phyloP scores from a whole-genome alignment of 2,888 invertebrate species.

The Ypsolopha sequella region DNA sequence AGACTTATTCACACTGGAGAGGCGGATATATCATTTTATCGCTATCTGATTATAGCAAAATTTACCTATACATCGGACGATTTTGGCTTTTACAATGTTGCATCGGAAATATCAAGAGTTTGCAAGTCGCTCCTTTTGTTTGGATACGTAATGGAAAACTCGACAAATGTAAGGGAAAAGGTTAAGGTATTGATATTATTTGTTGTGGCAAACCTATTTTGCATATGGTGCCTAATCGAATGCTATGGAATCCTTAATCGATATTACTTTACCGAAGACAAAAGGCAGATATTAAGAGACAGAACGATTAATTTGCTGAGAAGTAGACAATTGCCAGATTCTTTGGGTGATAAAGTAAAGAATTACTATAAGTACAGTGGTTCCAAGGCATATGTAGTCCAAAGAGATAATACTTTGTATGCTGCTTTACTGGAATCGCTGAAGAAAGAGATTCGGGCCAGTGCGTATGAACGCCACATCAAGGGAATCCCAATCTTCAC shows the following conservation, averaged over 20 bases:
- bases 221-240: slow-evolving; percentile 21
- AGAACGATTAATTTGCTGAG: slow-evolving; percentile 12
- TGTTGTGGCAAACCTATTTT: slow-evolving; percentile 18
- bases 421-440: slow-evolving; percentile 15
- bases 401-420: slow-evolving; percentile 15
- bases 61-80: no score
- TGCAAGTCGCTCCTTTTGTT: slow-evolving; percentile 15
- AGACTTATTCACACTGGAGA: no score
- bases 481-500: slow-evolving; percentile 20
- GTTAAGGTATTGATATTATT: slow-evolving; percentile 14
- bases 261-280: no score
- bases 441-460: slow-evolving; percentile 16
- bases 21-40: no score
- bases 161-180: no score
- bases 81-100: no score
- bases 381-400: slow-evolving; percentile 11
- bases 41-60: no score
- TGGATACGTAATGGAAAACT: slow-evolving; percentile 11
- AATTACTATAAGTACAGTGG: slow-evolving; percentile 17
- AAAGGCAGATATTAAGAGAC: slow-evolving; percentile 7
- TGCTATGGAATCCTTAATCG: slow-evolving; percentile 15
- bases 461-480: slow-evolving; percentile 12
- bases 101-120: no score
- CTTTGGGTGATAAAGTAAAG: slow-evolving; percentile 13
- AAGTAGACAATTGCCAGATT: slow-evolving; percentile 17